These are phyloP conservation scores for Hartigia nigra DNA, from an alignment of 2,888 invertebrate genomes.

Conservation along the genomic window DNA sequence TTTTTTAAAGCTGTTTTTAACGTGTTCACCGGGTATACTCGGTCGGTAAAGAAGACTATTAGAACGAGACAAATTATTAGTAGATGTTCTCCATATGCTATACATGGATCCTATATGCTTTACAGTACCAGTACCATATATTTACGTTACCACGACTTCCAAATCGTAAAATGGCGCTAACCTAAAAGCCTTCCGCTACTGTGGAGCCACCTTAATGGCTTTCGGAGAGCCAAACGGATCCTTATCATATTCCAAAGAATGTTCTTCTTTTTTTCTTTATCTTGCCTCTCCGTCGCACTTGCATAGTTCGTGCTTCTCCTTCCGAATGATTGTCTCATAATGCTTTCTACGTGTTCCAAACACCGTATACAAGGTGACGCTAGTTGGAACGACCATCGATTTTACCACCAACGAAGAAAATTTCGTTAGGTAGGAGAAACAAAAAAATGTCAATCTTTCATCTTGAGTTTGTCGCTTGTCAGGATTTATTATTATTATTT, in stretches of 20 bases:
- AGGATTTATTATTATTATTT: neutral
- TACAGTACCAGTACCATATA: neutral
- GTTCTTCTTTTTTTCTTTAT: neutral
- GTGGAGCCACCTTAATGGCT: neutral
- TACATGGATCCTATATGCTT: neutral
- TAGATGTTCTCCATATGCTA: neutral
- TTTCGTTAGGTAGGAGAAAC: no score
- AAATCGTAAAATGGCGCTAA: neutral
- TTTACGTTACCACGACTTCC: neutral
- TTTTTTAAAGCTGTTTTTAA: conserved; percentile 35
- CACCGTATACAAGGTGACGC: neutral
- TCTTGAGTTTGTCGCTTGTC: no score
- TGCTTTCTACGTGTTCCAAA: neutral
- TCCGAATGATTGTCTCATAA: neutral
- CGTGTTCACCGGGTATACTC: neutral
- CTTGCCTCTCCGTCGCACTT: neutral
- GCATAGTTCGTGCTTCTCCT: neutral
- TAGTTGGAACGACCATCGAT: neutral
- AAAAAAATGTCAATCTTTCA: no score
- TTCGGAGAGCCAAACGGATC: neutral
- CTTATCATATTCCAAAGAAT: neutral
- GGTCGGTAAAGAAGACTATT: neutral
- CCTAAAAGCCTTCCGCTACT: neutral
- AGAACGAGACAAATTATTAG: neutral
- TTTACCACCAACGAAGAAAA: no score